Conservation (phyloP, 1,140 invertebrate species). For the Notospermus geniculatus region DNA sequence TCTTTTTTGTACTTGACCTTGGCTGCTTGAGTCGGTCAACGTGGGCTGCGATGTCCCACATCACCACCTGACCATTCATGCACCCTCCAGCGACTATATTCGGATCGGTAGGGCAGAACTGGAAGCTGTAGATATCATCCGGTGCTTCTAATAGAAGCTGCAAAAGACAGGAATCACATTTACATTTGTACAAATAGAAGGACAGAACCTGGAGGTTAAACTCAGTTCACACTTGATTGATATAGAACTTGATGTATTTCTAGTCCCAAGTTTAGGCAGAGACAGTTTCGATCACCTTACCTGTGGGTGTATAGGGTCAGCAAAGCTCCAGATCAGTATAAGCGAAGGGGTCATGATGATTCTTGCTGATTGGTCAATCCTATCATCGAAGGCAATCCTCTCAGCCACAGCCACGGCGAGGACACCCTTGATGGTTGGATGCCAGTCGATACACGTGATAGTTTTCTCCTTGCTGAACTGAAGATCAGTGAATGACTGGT, state of each 20-base stretch:
- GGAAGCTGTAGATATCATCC: conserved; percentile 56
- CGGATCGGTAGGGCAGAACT: conserved; percentile 55
- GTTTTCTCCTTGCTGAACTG: conserved; percentile 57
- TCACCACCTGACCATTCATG: conserved; percentile 58
- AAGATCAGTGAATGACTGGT: conserved; percentile 58
- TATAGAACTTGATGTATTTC: no score
- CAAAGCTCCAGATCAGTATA: conserved; percentile 59
- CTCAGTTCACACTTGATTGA: no score
- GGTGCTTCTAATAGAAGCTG: conserved; percentile 58
- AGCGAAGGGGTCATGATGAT: conserved; percentile 56
- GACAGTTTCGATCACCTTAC: conserved; percentile 24
- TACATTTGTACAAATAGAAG: no score
- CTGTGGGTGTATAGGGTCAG: conserved; percentile 58
- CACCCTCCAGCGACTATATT: conserved; percentile 59
- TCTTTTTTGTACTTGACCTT: conserved; percentile 41
- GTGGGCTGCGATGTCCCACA: conserved; percentile 58
- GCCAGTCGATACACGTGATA: conserved; percentile 58
- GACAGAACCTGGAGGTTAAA: no score
- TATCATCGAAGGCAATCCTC: conserved; percentile 54
- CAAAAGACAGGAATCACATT: conserved; percentile 10
- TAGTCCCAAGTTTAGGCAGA: no score
- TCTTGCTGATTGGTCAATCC: conserved; percentile 54
- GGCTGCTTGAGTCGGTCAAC: conserved; percentile 50
- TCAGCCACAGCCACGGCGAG: conserved; percentile 55
- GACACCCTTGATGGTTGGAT: conserved; percentile 56